phyloP scores from a whole-genome alignment of 2,113 vertebrate species.

The Xenopus laevis region DNA sequence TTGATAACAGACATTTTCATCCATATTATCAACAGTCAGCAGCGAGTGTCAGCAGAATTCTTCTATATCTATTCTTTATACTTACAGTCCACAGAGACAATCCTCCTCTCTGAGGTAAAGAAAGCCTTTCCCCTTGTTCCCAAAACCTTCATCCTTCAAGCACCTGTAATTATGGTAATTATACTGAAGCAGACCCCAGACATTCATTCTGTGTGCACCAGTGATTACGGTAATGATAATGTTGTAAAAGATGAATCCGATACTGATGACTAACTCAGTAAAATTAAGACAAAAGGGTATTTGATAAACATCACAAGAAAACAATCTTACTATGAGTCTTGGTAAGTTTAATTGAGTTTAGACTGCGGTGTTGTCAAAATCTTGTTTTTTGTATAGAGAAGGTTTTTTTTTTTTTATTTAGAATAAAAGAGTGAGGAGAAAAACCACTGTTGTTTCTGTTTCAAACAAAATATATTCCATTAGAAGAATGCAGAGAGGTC shows the following conservation, averaged over 20 bases:
- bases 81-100: not conserved
- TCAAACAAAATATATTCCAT: too few relatives aligned
- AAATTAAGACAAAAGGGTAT: constrained; percentile 16
- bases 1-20: too few relatives aligned
- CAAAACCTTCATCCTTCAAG: constrained; percentile 39
- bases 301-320: constrained; percentile 24
- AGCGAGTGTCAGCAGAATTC: too few relatives aligned
- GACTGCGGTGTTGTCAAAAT: not conserved
- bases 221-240: constrained; percentile 13
- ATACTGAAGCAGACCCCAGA: constrained; percentile 27
- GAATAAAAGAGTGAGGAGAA: too few relatives aligned
- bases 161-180: constrained; percentile 40
- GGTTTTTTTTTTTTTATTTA: too few relatives aligned
- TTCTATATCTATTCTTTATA: not conserved
- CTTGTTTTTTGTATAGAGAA: too few relatives aligned
- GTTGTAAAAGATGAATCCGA: not conserved
- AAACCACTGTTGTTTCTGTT: too few relatives aligned
- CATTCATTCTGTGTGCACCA: constrained; percentile 1
- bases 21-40: too few relatives aligned
- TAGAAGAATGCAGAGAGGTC: too few relatives aligned
- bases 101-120: not conserved
- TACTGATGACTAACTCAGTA: constrained; percentile 5
- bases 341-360: not conserved
- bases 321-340: not conserved
- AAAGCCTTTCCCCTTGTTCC: constrained; percentile 29